A percentile compares a stretch with the other conserved stretches of the same genome.
Evolutionary conservation across 64 coral and sea anemone species (phyloP).

Genomic region (Montipora cactus): DNA sequence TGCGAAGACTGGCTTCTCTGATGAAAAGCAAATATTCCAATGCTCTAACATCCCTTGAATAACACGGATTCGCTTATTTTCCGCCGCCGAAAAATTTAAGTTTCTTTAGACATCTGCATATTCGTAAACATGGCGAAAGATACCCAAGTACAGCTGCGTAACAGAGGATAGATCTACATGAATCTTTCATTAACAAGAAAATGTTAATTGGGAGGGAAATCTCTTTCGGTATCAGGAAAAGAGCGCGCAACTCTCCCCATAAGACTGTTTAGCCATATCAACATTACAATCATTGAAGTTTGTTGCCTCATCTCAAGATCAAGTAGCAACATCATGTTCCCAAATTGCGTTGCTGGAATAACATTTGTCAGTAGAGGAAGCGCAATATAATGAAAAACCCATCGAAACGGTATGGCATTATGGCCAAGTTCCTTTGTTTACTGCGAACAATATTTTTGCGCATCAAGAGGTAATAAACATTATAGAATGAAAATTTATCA

Average conservation of each 20-base stretch:
- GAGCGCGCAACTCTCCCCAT: too few species aligned
- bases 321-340: not conserved
- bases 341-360: slow-evolving; percentile 25
- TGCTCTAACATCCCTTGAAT: not conserved
- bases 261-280: not conserved
- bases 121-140: slow-evolving; percentile 15
- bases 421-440: slow-evolving; percentile 18
- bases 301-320: not conserved
- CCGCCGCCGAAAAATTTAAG: not conserved
- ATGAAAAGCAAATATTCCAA: slow-evolving; percentile 26
- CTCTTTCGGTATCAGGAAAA: slow-evolving; percentile 8
- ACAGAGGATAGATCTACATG: not conserved
- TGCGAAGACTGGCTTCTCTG: not conserved
- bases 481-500: slow-evolving; percentile 21
- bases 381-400: slow-evolving; percentile 24
- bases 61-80: slow-evolving; percentile 6
- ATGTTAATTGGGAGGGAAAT: slow-evolving; percentile 45
- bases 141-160: not conserved
- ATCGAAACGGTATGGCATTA: slow-evolving; percentile 43
- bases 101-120: slow-evolving; percentile 42
- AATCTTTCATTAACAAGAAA: slow-evolving; percentile 39
- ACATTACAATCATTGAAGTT: not conserved
- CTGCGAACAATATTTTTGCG: slow-evolving; percentile 40
- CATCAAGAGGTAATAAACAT: slow-evolving; percentile 46
- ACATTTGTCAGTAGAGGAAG: slow-evolving; percentile 5